Conservation (phyloP, 2,888 invertebrate genomes). For the Drosophila koepferae region DNA sequence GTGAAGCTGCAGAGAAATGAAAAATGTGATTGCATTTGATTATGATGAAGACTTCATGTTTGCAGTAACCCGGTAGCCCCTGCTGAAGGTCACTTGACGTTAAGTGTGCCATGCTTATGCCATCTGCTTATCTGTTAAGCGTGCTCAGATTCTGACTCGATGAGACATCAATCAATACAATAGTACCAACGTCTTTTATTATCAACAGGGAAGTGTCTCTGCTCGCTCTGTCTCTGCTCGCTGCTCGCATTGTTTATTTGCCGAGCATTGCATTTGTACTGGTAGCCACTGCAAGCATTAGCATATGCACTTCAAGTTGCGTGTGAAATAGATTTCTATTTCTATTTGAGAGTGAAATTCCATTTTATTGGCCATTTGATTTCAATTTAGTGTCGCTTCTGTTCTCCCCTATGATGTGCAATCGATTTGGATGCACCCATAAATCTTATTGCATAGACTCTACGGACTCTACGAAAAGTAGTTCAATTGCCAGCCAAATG, state of each 20-base stretch:
- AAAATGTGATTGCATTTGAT: slow-evolving; percentile 53
- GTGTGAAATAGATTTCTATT: slow-evolving; percentile 14
- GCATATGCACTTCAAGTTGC: neutral
- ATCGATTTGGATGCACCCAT: slow-evolving; percentile 43
- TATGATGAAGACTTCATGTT: slow-evolving; percentile 43
- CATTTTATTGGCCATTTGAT: slow-evolving; percentile 41
- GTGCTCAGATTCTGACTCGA: neutral
- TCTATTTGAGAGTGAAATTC: slow-evolving; percentile 11
- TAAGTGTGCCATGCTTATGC: slow-evolving; percentile 44
- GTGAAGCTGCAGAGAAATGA: slow-evolving; percentile 22
- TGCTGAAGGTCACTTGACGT: slow-evolving; percentile 56
- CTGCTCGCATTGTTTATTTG: slow-evolving; percentile 17
- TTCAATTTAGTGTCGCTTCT: slow-evolving; percentile 29
- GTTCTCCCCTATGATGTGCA: slow-evolving; percentile 5
- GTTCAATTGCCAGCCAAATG: slow-evolving; percentile 67
- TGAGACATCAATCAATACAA: slow-evolving; percentile 51
- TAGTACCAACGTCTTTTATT: slow-evolving; percentile 16
- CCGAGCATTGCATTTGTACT: slow-evolving; percentile 19
- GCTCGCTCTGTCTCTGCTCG: neutral
- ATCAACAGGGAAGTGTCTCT: too few species aligned
- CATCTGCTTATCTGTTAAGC: slow-evolving; percentile 54
- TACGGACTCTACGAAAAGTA: slow-evolving; percentile 54
- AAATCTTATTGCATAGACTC: slow-evolving; percentile 32
- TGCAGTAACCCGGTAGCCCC: slow-evolving; percentile 25
- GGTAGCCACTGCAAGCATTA: neutral